Conservation (phyloP, 2,888 invertebrate genomes). For the Heliconius ismenius region DNA sequence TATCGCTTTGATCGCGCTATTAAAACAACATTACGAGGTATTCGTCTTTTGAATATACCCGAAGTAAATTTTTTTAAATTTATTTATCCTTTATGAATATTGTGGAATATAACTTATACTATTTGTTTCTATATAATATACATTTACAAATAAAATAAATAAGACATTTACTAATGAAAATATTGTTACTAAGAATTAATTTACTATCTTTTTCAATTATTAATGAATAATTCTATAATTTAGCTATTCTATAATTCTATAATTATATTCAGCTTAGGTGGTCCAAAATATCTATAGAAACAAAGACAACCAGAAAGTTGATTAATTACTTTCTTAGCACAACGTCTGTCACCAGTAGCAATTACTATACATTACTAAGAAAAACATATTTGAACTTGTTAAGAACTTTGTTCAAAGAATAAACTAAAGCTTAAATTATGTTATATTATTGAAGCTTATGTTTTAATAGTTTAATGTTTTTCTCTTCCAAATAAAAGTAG, state of each 20-base stretch:
- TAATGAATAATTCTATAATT: not conserved
- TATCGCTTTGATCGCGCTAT: slow-evolving; percentile 36
- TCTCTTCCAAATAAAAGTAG: too few relatives aligned
- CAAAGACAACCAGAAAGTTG: not conserved
- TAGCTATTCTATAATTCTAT: not conserved
- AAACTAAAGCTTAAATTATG: not conserved
- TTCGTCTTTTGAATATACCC: slow-evolving; percentile 14
- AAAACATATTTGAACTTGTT: slow-evolving; percentile 11
- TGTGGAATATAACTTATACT: not conserved
- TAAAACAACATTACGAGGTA: slow-evolving; percentile 33
- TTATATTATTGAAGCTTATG: not conserved
- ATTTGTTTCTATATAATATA: not conserved
- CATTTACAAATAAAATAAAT: not conserved
- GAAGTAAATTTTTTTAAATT: not conserved
- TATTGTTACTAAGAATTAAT: not conserved
- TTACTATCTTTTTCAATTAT: too few relatives aligned
- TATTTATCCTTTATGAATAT: not conserved
- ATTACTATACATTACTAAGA: slow-evolving; percentile 24
- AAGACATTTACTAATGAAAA: too few relatives aligned
- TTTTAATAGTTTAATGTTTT: too few relatives aligned
- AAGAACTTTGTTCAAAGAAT: slow-evolving; percentile 10
- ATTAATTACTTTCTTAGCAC: slow-evolving; percentile 16
- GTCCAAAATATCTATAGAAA: not conserved
- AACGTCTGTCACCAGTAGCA: slow-evolving; percentile 10
- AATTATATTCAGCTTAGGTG: not conserved